These are phyloP conservation scores for Coremacera marginata DNA, from an alignment of 2,888 invertebrate species.

Conservation along the genomic window DNA sequence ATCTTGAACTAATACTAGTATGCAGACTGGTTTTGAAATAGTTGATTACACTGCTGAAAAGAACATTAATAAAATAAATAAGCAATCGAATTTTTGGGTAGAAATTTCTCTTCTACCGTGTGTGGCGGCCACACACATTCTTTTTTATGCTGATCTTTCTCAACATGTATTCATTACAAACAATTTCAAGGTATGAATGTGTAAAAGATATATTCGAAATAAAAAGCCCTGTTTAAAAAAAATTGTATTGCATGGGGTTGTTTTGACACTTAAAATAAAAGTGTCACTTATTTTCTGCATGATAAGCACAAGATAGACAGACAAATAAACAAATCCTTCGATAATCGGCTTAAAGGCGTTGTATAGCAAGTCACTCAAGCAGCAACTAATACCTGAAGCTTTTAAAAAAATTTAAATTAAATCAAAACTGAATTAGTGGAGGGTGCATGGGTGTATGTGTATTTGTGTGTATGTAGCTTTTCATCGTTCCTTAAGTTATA, in stretches of 20 bases:
- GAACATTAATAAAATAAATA: too few species aligned
- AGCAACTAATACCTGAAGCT: constrained; percentile 7
- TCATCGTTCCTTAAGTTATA: background rate
- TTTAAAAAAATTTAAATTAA: constrained; percentile 14
- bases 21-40: too few species aligned
- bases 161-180: too few species aligned
- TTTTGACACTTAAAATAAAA: constrained; percentile 15
- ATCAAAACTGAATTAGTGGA: background rate
- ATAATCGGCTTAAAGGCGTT: constrained; percentile 23
- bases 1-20: too few species aligned
- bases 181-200: background rate
- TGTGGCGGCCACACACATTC: too few species aligned
- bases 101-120: too few species aligned
- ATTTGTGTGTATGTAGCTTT: background rate
- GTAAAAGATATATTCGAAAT: background rate
- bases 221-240: too few species aligned
- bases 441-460: background rate
- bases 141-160: too few species aligned
- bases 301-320: constrained; percentile 1
- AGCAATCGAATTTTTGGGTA: too few species aligned
- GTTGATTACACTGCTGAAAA: too few species aligned
- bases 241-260: background rate
- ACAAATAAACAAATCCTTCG: background rate
- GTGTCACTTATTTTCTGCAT: constrained; percentile 6
- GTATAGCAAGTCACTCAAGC: constrained; percentile 28